Base-by-base conservation (phyloP, 2,113 vertebrate genomes). In the Theristicus caerulescens region DNA sequence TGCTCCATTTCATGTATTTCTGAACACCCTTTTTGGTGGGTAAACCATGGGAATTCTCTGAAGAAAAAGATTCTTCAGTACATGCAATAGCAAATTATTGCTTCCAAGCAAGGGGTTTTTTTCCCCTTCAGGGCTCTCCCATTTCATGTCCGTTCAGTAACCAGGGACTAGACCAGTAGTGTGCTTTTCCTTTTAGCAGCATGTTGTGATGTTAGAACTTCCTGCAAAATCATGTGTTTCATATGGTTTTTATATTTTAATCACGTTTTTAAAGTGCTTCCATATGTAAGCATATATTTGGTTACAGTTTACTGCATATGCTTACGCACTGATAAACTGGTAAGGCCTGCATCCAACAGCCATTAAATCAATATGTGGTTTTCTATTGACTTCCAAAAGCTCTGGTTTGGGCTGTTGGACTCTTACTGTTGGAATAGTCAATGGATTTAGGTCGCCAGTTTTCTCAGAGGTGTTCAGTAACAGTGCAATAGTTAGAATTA, bases 211-310 rank as follows among this genome's bases (percentile, higher is more conserved):
- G 80, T 94, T 93, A 82, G 83, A 85, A 91, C 62, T 95, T 96
- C 91, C 91, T 96, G 81, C 49, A 95, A 88, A 95, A 95, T 89
- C 69, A 36, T 90, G n/a, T 69, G 77, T 95, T 94, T 88, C 83
- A 69, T 84, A 92, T 90, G 82, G 3, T 66, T 94, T 94, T 92
- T 88, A 69, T 92, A 86, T 78, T 94, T 94, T 72, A 94, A 94
- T 94, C 61, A 87, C 61, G 4, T 95, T 94, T 84, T 92, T 8
- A 38, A 77, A 96, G 78, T 73, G 42, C 17, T 95, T 95, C 93
- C 86, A 94, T 73, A 94, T 97, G 94, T 44, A 93, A 61, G 81
- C 46, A 20, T 86, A 40, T 92, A 87, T 89, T 94, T 87, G 73
- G 62, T 92, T 94, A 36, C 69, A 94, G 69, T 82, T 86, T 90